phyloP scores from a whole-genome alignment of 2,797 vertebrate genomes.

The Scyliorhinus canicula region DNA sequence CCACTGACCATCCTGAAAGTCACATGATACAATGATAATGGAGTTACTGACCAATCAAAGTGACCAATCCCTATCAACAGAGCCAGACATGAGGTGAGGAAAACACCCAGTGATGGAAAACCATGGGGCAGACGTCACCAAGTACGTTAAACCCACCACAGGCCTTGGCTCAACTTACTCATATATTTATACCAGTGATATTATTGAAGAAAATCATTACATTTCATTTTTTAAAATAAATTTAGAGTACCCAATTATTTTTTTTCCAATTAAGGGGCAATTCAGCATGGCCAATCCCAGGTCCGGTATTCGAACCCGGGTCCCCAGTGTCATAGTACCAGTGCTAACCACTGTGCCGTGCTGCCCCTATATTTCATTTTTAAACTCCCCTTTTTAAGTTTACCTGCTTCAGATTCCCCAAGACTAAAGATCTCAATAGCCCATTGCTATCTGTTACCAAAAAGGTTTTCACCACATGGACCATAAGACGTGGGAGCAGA shows the following conservation, averaged over 20 bases:
- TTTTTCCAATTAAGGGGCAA: no score
- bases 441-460: neutral
- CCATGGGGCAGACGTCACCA: no score
- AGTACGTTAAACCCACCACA: no score
- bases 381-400: neutral
- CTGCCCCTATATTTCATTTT: neutral
- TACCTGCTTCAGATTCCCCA: neutral
- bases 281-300: no score
- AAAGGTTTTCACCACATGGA: neutral
- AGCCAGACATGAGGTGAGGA: neutral
- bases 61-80: neutral
- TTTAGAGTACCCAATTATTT: no score
- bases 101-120: neutral
- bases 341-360: no score
- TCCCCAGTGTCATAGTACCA: no score
- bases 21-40: neutral
- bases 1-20: neutral
- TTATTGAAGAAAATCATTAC: neutral
- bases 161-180: neutral
- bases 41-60: neutral
- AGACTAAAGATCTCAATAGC: neutral
- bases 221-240: neutral
- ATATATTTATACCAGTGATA: neutral
- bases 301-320: no score
- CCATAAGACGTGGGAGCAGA: no score